A percentile compares a stretch with the other conserved stretches of the same genome.
These are phyloP conservation scores for Hippocampus comes DNA, from an alignment of 2,113 vertebrate species.

Conservation along the genomic window DNA sequence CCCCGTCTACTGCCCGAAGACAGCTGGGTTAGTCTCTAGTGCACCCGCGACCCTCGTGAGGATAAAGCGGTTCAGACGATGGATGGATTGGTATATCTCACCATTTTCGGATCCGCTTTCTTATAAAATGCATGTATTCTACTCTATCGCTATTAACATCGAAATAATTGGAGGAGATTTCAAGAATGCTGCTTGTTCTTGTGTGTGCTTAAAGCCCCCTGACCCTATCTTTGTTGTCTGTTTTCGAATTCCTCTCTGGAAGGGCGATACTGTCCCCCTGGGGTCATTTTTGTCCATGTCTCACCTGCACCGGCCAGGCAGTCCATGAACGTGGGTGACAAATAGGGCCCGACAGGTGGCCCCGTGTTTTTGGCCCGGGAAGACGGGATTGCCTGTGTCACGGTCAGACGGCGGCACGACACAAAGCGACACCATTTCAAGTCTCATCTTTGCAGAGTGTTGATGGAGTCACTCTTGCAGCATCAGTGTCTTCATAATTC, in stretches of 20 bases:
- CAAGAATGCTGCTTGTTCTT: not conserved
- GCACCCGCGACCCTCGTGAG: too few relatives aligned
- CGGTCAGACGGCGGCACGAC: not conserved
- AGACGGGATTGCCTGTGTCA: slow-evolving; percentile 7
- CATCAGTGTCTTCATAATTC: not conserved
- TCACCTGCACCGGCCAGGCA: not conserved
- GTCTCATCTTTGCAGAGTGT: not conserved
- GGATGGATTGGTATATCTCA: too few relatives aligned
- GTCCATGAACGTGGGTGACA: not conserved
- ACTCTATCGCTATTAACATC: too few relatives aligned
- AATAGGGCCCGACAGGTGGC: not conserved
- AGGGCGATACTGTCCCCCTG: not conserved
- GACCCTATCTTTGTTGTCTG: not conserved
- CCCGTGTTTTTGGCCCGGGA: not conserved
- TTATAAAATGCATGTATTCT: too few relatives aligned
- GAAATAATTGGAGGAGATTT: too few relatives aligned
- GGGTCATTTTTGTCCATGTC: not conserved
- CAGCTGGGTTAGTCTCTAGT: too few relatives aligned
- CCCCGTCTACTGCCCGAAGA: too few relatives aligned
- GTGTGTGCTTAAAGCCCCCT: not conserved
- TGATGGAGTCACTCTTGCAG: not conserved
- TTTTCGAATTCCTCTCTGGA: not conserved
- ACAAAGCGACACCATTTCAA: not conserved
- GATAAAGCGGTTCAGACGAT: too few relatives aligned
- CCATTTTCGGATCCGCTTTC: too few relatives aligned